phyloP scores from a whole-genome alignment of 2,113 vertebrate genomes.

The Chamaea fasciata region DNA sequence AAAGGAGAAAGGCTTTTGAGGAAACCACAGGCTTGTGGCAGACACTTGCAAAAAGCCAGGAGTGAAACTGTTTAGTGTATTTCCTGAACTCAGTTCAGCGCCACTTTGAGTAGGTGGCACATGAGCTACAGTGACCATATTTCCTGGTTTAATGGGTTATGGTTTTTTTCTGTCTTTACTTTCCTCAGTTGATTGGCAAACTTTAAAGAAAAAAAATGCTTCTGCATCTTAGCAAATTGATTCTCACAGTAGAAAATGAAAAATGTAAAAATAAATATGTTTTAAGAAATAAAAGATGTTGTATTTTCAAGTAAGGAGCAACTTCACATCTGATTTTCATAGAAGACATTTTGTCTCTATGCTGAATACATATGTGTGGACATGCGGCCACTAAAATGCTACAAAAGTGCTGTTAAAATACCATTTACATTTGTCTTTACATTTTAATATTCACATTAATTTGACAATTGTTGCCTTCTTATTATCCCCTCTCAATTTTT shows the following conservation, averaged over 20 bases:
- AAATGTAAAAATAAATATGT: not conserved
- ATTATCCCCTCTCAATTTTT: not conserved
- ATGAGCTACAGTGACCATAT: not conserved
- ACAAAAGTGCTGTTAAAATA: not conserved
- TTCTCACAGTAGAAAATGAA: not conserved
- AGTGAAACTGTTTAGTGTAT: not conserved
- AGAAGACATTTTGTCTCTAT: not conserved
- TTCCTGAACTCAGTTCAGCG: not conserved
- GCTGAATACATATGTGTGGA: not conserved
- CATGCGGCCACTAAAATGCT: not conserved
- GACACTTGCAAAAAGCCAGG: not conserved
- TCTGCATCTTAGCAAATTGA: not conserved
- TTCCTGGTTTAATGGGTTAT: not conserved
- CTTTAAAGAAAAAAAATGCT: not conserved
- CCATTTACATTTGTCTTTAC: not conserved
- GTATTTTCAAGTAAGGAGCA: not conserved
- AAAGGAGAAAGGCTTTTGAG: constrained; percentile 54
- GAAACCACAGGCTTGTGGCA: constrained; percentile 36
- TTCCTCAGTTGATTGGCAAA: not conserved
- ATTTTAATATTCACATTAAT: not conserved
- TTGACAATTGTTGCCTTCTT: not conserved
- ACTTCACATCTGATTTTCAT: not conserved
- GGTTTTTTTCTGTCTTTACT: not conserved
- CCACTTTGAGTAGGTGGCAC: constrained; percentile 5
- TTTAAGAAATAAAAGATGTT: not conserved